Percentiles rank a stretch among this genome's conserved stretches.
phyloP scores from a whole-genome alignment of 2,888 invertebrate species.

The Drosophila prostipennis region DNA sequence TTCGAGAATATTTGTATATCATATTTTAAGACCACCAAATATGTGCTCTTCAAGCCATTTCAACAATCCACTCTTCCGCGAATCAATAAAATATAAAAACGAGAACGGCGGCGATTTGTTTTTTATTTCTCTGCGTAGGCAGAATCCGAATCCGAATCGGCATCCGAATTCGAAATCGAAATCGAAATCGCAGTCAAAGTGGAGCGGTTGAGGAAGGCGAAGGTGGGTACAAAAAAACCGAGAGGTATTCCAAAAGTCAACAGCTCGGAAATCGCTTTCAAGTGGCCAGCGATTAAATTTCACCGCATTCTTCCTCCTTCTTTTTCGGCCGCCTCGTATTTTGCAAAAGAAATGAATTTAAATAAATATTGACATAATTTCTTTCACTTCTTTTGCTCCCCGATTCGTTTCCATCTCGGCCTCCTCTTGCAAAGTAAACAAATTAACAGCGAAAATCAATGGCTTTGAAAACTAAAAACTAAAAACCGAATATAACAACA shows the following conservation, averaged over 20 bases:
- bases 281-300: conserved; percentile 69
- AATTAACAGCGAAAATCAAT: conserved; percentile 57
- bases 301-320: conserved; percentile 49
- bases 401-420: conserved; percentile 21
- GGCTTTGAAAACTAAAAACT: conserved; percentile 22
- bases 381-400: conserved; percentile 43
- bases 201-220: conserved; percentile 5
- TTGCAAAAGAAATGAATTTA: conserved; percentile 74
- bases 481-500: conserved; percentile 1
- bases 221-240: conserved; percentile 3
- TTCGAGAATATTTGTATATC: too few relatives aligned
- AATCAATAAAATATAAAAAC: neutral
- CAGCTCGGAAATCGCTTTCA: conserved; percentile 56
- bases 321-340: conserved; percentile 39
- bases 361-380: conserved; percentile 79
- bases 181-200: neutral
- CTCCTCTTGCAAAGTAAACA: conserved; percentile 54
- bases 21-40: too few relatives aligned
- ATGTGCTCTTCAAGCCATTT: neutral
- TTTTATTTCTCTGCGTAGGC: conserved; percentile 8
- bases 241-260: conserved; percentile 65
- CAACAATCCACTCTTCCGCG: neutral
- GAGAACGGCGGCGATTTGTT: neutral
- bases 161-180: neutral
- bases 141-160: neutral